These are phyloP conservation scores for Eurystomus gularis DNA, from an alignment of 2,113 vertebrate species.

Conservation along the genomic window DNA sequence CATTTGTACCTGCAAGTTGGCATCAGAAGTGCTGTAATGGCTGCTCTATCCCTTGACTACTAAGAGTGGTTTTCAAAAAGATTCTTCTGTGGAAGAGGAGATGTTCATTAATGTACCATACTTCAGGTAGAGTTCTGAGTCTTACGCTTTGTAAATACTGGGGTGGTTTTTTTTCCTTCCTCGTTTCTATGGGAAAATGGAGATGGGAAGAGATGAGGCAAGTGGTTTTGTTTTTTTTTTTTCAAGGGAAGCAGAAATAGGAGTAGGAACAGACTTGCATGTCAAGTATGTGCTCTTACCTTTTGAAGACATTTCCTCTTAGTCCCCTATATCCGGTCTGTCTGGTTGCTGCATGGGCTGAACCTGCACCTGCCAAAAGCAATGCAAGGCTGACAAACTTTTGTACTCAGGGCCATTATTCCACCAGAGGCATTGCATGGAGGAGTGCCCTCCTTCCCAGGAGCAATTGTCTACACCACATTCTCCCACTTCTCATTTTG, in stretches of 20 bases:
- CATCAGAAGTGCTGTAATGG: background rate
- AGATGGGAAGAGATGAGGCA: background rate
- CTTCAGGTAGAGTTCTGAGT: background rate
- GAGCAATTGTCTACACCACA: background rate
- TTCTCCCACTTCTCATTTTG: background rate
- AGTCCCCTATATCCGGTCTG: slow-evolving; percentile 19
- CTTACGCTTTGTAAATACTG: background rate
- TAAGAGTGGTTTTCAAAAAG: background rate
- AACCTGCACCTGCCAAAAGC: slow-evolving; percentile 8
- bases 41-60: background rate
- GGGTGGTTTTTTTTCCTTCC: background rate
- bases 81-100: background rate
- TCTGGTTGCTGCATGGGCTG: slow-evolving; percentile 2
- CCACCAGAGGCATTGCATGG: background rate
- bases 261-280: background rate
- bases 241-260: background rate
- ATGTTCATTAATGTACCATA: background rate
- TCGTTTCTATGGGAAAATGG: background rate
- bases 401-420: background rate
- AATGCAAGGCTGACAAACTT: background rate
- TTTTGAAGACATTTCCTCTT: slow-evolving; percentile 27
- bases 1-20: background rate
- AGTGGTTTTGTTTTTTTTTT: background rate
- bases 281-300: background rate
- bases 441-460: background rate